Base-by-base conservation (phyloP, 2,888 invertebrate genomes). In the Leuctra nigra region DNA sequence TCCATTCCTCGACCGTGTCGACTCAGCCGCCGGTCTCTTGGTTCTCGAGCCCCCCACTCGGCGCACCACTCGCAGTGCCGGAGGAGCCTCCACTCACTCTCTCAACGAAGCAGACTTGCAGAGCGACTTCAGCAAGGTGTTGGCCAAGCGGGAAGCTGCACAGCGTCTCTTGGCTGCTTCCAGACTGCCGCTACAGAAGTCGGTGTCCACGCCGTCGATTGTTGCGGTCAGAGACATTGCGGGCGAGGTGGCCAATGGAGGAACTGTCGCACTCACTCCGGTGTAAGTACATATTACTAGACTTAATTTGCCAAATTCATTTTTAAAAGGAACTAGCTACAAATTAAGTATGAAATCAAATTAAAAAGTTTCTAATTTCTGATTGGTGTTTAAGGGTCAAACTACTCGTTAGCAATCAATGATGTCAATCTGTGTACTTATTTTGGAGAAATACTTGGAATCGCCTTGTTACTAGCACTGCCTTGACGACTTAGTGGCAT, bases 161-260 rank as follows among this genome's bases (percentile, higher is more conserved):
- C 73, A 73, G 70, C 65, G n/a, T n/a, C n/a, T n/a, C n/a, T 66
- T 78, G 72, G 74, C 80, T 66, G 81, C 79, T 63, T 80, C 82
- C 54, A 79, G 90, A 20, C 77, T 91, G 66, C 89, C 91, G 57
- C 77, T 92, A 53, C 92, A 92, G 74, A 92, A 92, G 75, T 91
- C 91, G 53, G 86, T 92, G 57, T 92, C 92, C 16, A 92, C 92
- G 53, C 91, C 91, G 52, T 91, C 91, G 63, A 92, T 92, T 61
- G 86, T 91, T 52, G 87, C 87, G 29, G 78, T 80, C 25, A 74
- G 80, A 61, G 81, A 81, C 64, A 74, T 80, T 63, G 77, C 74
- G 55, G 79, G 79, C 62, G 81, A 82, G 66, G 73, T 80, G 67
- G 64, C 67, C 65, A 68, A 74, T 46, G 70, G 76, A 59, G 73